phyloP scores from a whole-genome alignment of 2,113 vertebrate species.

The Paracanthobrama guichenoti region DNA sequence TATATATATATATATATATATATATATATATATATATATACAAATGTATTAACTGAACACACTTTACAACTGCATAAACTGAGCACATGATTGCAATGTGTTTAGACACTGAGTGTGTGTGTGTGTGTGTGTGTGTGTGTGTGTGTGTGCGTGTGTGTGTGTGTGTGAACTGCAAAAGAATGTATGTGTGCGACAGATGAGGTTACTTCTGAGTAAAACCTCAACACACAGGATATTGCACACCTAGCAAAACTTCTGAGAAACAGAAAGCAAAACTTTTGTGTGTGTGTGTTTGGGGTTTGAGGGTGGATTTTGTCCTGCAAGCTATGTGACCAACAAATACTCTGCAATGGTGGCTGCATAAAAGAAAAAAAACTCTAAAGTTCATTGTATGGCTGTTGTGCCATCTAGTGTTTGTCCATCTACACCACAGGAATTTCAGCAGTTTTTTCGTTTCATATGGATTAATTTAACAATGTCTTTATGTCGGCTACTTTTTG shows the following conservation, averaged over 20 bases:
- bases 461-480: too few species aligned
- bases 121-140: too few species aligned
- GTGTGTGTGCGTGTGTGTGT: too few species aligned
- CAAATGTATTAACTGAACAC: background rate
- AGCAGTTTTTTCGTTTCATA: background rate
- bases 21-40: too few species aligned
- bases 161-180: background rate
- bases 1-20: too few species aligned
- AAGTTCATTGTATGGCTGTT: constrained; percentile 1
- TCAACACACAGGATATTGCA: constrained; percentile 51
- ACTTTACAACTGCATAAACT: too few species aligned
- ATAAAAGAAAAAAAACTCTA: background rate
- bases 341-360: background rate
- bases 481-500: too few species aligned
- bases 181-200: background rate
- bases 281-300: background rate
- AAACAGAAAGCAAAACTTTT: constrained; percentile 9
- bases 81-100: background rate
- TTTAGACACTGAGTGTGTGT: background rate
- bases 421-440: constrained; percentile 21
- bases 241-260: constrained; percentile 42
- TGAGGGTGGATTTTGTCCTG: background rate
- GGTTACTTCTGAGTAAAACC: constrained; percentile 40
- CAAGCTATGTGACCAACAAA: background rate
- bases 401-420: constrained; percentile 51